Percentiles rank a stretch among this genome's conserved stretches.
phyloP scores from a whole-genome alignment of 2,888 invertebrate species.

The Achlya flavicornis region DNA sequence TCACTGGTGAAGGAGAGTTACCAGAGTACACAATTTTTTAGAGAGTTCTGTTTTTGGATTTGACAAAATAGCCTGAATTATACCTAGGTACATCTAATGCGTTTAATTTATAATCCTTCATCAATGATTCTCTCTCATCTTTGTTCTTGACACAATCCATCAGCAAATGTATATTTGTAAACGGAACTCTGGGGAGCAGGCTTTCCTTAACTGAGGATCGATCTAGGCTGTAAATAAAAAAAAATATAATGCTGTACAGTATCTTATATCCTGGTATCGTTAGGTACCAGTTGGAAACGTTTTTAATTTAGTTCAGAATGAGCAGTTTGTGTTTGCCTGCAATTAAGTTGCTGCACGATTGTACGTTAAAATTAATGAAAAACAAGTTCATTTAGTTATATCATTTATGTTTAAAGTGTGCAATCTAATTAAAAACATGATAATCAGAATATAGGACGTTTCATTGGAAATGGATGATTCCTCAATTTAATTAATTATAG shows the following conservation, averaged over 20 bases:
- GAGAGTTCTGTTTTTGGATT: no score
- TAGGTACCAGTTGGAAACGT: neutral
- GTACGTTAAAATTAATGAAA: neutral
- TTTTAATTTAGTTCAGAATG: neutral
- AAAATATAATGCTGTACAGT: no score
- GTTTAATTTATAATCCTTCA: no score
- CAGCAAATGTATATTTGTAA: neutral
- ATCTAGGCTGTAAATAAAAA: no score
- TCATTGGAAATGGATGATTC: neutral
- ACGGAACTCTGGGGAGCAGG: no score
- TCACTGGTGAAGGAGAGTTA: no score
- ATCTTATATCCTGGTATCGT: neutral
- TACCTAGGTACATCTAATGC: no score
- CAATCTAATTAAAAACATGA: neutral
- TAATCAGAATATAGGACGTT: neutral
- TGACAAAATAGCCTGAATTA: no score
- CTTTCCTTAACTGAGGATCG: neutral
- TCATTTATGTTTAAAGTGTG: neutral
- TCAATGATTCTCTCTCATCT: no score
- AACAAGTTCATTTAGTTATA: neutral
- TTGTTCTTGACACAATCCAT: no score
- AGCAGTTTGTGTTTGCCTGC: neutral
- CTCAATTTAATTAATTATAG: no score
- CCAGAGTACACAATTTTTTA: no score
- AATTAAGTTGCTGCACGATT: slow-evolving; percentile 4